These are phyloP conservation scores for Ambastaia sidthimunki DNA, from an alignment of 2,797 vertebrate genomes.

Conservation along the genomic window DNA sequence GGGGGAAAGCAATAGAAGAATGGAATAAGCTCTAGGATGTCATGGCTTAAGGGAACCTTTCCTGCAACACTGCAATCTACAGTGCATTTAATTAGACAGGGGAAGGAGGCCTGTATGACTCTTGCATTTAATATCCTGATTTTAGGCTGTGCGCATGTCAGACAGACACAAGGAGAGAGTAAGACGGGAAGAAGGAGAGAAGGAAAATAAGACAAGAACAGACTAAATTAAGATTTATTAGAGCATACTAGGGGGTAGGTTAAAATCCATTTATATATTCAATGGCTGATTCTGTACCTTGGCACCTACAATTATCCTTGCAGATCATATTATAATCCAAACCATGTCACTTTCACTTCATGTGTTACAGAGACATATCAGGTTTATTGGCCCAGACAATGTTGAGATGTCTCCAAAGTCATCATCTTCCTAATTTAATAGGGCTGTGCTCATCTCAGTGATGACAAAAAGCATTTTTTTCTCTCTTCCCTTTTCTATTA, in stretches of 20 bases:
- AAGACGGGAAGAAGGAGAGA: no score
- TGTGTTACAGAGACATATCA: conserved; percentile 40
- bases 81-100: conserved; percentile 77
- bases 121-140: conserved; percentile 71
- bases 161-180: not conserved
- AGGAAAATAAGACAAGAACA: conserved; percentile 15
- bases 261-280: conserved; percentile 45
- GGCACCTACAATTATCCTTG: not conserved
- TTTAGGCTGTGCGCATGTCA: conserved; percentile 58
- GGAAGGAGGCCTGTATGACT: conserved; percentile 54
- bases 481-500: conserved; percentile 65
- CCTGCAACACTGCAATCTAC: conserved; percentile 70
- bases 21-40: conserved; percentile 67
- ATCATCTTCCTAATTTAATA: conserved; percentile 49
- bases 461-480: conserved; percentile 56
- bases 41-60: conserved; percentile 73
- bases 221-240: conserved; percentile 71
- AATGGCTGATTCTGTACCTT: conserved; percentile 19
- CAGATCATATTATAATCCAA: conserved; percentile 42
- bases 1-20: conserved; percentile 42
- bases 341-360: conserved; percentile 37
- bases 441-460: conserved; percentile 24
- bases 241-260: conserved; percentile 40
- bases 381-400: conserved; percentile 27
- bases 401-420: conserved; percentile 46